Evolutionary conservation across 2,888 invertebrate genomes (phyloP), one percentile per base, ranked within the genome.

Genomic region (Drosophila cognata): DNA sequence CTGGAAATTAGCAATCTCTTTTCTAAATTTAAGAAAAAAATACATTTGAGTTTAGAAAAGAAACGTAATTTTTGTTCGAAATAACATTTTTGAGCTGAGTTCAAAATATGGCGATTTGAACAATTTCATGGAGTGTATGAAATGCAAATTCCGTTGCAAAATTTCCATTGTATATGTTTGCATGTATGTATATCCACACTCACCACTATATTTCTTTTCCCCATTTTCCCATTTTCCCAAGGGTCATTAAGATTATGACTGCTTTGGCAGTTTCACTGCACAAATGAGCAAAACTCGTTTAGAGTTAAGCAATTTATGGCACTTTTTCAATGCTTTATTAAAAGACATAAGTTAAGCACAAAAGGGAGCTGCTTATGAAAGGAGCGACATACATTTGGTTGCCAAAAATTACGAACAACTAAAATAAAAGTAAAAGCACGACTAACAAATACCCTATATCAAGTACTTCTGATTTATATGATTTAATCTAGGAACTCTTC

Each of bases 271-370:
- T 77, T 66, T 69, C 55, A 77, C 35, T 62, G 76, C 56, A 74
- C 71, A 81, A 87, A 76, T 78, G 82, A 81, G 82, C 84, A 78
- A 73, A 65, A 74, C 74, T 65, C 77, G 77, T 65, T 77, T 71
- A 71, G 74, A 89, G 86, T 72, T 75, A 82, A 88, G 73, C 84
- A 88, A 80, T 89, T 89, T 80, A 84, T 82, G 85, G 82, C 71
- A 66, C 75, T 75, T 74, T 82, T 86, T 81, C 88, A 89, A 89
- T 88, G 90, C 75, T 79, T 84, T 79, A 83, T 88, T 86, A 88
- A 86, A 88, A 74, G 62, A 83, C 78, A 89, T 71, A 73, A 88
- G 77, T 85, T 84, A 75, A 72, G 67, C 60, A 46, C 66, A 51
- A 59, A 50, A 59, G 62, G 29, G 51, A 73, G 82, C 69, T 80